Base-by-base conservation (phyloP, 2,888 invertebrate species). In the Nephrotoma appendiculata region DNA sequence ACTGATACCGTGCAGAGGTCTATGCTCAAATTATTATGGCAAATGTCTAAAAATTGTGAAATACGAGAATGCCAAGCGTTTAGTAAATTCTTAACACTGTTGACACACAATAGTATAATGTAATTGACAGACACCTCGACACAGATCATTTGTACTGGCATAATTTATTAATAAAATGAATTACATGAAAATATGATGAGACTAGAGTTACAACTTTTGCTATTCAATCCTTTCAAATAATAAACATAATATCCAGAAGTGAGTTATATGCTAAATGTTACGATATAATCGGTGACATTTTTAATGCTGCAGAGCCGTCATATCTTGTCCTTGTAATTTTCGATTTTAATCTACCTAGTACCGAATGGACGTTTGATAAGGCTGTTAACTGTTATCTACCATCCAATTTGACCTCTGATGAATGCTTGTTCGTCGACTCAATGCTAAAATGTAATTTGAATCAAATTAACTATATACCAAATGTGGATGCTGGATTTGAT, bases 81-180 rank as follows among this genome's bases (percentile, higher is more conserved):
- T 86, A 88, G 89, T 9, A 86, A 87, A 87, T 92, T 92, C 0
- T 89, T 94, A 41, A 89, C 89, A 52, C 90, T 93, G 87, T 90
- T 94, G 52, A 89, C 90, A 5, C 90, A 90, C 86, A 92, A 93
- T 89, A 90, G 92, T 2, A 88, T 89, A 93, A 93, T 88, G 89
- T 90, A n/a, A n/a, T n/a, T n/a, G n/a, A n/a, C n/a, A 88, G 89
- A 4, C 87, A 90, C n/a, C 88, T 93, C 11, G 90, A 90, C 87
- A 89, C 89, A 12, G 91, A 92, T 88, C 90, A 90, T 84, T 88
- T 89, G 87, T 89, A 89, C 88, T 92, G 92, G 92, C 91, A 92
- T 87, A 88, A 88, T n/a, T 4, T 88, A 45, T 88, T 92, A 41
- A 87, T 89, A n/a, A 89, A 89, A 86, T 92, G 92, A 92, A 87